phyloP scores from a whole-genome alignment of 2,888 invertebrate species.

The Aspidapion aeneum region DNA sequence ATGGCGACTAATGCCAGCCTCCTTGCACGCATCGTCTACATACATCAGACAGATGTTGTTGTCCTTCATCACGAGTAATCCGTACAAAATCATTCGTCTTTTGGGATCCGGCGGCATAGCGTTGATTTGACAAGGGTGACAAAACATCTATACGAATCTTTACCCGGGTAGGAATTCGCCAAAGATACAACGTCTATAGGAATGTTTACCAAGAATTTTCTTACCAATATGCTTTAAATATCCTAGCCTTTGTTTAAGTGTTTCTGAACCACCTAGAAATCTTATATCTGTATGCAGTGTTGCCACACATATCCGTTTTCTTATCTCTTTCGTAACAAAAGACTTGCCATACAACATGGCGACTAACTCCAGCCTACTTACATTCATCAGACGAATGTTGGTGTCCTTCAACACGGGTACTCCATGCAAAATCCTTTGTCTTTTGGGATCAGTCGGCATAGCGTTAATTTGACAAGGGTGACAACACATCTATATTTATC shows the following conservation, averaged over 20 bases:
- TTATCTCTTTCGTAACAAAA: too few species aligned
- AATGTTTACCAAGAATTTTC: too few species aligned
- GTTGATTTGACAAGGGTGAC: conserved; percentile 74
- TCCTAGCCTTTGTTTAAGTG: too few species aligned
- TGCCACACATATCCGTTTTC: too few species aligned
- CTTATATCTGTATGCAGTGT: too few species aligned
- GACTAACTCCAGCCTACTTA: conserved; percentile 68
- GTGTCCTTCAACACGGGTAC: conserved; percentile 88
- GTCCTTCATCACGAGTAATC: conserved; percentile 86
- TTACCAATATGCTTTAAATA: too few species aligned
- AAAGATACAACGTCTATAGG: too few species aligned
- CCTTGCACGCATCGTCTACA: conserved; percentile 83
- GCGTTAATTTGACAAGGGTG: conserved; percentile 78
- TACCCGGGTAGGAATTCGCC: conserved; percentile 83
- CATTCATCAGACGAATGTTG: conserved; percentile 80
- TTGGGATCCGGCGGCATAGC: conserved; percentile 86
- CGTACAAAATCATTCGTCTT: conserved; percentile 79
- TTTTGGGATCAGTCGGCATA: conserved; percentile 83
- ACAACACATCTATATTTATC: conserved; percentile 87
- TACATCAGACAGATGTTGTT: conserved; percentile 83
- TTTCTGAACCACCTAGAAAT: too few species aligned
- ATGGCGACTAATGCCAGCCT: conserved; percentile 62
- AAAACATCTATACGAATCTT: conserved; percentile 91
- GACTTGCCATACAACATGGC: conserved; percentile 60
- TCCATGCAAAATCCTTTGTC: conserved; percentile 80